Conservation (phyloP, 2,888 invertebrate species). For the Brenthis ino region DNA sequence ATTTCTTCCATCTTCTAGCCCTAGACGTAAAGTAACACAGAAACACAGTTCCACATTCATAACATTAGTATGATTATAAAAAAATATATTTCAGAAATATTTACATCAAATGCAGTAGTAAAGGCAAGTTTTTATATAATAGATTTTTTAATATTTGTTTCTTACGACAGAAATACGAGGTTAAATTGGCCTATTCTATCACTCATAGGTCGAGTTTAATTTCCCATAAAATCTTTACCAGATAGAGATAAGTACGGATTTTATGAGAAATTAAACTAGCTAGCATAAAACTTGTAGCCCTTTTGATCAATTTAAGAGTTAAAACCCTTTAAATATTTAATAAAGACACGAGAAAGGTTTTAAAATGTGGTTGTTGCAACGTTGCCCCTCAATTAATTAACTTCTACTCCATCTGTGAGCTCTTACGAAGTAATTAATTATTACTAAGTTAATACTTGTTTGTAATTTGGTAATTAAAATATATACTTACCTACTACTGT, state of each 20-base stretch:
- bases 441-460: neutral
- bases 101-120: too few species aligned
- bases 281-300: conserved; percentile 5
- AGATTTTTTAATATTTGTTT: too few species aligned
- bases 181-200: neutral
- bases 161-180: too few species aligned
- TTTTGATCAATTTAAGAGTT: conserved; percentile 7
- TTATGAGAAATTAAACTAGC: too few species aligned
- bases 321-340: conserved; percentile 16
- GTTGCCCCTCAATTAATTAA: conserved; percentile 21
- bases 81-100: too few species aligned
- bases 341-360: conserved; percentile 19
- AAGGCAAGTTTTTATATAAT: too few species aligned
- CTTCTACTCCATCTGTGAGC: conserved; percentile 17
- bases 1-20: too few species aligned
- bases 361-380: conserved; percentile 6
- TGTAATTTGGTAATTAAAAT: neutral
- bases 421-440: conserved; percentile 20
- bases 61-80: too few species aligned
- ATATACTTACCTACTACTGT: neutral
- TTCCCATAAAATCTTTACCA: conserved; percentile 6
- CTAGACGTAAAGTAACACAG: too few species aligned
- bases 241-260: too few species aligned
- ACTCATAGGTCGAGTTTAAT: neutral
- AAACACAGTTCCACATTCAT: too few species aligned